Conservation (phyloP, 2,888 invertebrate species). For the Copidosoma aretas region DNA sequence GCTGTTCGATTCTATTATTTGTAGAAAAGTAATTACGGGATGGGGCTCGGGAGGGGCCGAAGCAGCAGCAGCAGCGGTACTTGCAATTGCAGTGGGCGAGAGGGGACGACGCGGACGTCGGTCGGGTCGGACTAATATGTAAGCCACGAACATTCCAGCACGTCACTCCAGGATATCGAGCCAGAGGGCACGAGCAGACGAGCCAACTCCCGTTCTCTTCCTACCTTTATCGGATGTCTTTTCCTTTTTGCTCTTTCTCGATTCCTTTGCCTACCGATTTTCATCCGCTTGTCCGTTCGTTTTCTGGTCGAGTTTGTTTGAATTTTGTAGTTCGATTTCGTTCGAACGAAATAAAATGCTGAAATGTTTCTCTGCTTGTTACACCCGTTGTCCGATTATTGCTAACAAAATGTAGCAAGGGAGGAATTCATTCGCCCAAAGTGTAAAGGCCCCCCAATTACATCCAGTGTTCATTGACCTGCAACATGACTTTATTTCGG, state of each 20-base stretch:
- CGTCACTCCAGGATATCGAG: conserved; percentile 27
- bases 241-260: background rate
- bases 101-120: background rate
- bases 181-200: background rate
- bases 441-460: too few relatives aligned
- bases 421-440: too few relatives aligned
- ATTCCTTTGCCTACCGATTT: background rate
- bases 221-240: too few relatives aligned
- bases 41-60: conserved; percentile 22
- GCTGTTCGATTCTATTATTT: conserved; percentile 40
- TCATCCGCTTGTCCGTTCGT: background rate
- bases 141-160: conserved; percentile 34
- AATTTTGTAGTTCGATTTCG: too few relatives aligned
- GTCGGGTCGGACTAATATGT: conserved; percentile 35
- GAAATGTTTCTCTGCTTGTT: too few relatives aligned
- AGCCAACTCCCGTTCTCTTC: background rate
- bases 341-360: too few relatives aligned
- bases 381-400: too few relatives aligned
- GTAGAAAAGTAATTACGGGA: conserved; percentile 45
- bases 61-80: too few relatives aligned
- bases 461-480: too few relatives aligned
- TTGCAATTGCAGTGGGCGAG: too few relatives aligned
- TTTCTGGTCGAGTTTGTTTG: background rate
- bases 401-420: too few relatives aligned
- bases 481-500: too few relatives aligned